Percentiles rank a stretch among this genome's conserved stretches.
Evolutionary conservation across 2,797 vertebrate species (phyloP).

Genomic region (Nyctalus aviator): DNA sequence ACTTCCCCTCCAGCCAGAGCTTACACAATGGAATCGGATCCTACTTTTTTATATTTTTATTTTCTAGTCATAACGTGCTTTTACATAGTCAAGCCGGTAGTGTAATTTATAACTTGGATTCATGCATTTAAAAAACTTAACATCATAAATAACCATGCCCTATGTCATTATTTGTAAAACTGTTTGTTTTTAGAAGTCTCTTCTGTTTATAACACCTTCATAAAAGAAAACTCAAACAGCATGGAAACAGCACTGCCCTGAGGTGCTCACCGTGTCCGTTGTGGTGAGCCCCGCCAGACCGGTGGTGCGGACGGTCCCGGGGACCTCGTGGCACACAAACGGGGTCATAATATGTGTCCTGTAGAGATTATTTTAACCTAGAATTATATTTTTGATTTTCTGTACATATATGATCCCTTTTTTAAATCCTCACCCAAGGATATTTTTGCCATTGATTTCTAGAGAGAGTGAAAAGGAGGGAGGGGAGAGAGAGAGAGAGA

Average conservation of each 20-base stretch:
- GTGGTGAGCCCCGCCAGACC: neutral
- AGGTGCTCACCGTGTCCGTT: neutral
- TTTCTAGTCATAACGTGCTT: neutral
- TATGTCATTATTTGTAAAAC: neutral
- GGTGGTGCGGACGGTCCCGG: neutral
- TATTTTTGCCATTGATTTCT: too few species aligned
- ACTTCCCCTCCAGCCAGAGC: neutral
- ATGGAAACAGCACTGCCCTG: neutral
- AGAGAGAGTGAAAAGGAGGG: too few species aligned
- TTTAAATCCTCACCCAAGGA: too few species aligned
- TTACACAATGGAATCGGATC: neutral
- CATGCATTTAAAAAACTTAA: constrained; percentile 8
- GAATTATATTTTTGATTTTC: neutral
- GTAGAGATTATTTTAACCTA: neutral
- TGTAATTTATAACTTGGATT: neutral
- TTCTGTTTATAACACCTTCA: neutral
- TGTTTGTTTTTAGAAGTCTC: neutral
- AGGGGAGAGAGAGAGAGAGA: too few species aligned
- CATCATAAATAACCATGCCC: neutral
- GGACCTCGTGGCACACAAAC: neutral
- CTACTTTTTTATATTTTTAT: neutral
- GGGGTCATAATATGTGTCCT: neutral
- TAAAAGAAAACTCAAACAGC: neutral
- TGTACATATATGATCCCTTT: neutral
- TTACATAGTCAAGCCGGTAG: neutral